Percentiles rank a stretch among this genome's conserved stretches.
These are phyloP conservation scores for Oegoconia quadripuncta DNA, from an alignment of 2,888 invertebrate species.

Conservation along the genomic window DNA sequence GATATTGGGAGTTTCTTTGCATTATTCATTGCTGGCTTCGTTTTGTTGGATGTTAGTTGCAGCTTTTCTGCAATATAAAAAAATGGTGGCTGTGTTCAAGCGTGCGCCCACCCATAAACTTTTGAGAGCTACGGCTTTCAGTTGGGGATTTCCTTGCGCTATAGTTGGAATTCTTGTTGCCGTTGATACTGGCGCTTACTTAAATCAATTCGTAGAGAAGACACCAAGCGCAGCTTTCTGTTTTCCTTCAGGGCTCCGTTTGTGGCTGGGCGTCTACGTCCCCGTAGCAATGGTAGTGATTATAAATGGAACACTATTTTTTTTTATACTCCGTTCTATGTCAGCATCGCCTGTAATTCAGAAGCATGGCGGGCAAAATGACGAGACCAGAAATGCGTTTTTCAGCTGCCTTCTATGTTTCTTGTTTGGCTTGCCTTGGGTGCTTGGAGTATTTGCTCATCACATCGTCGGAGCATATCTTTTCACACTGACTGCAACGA, in stretches of 20 bases:
- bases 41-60: slow-evolving; percentile 87
- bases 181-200: slow-evolving; percentile 64
- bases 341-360: slow-evolving; percentile 69
- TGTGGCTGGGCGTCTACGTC: slow-evolving; percentile 76
- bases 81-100: slow-evolving; percentile 82
- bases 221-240: slow-evolving; percentile 66
- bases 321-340: slow-evolving; percentile 76
- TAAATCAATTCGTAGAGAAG: slow-evolving; percentile 53
- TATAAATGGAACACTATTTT: slow-evolving; percentile 78
- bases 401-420: slow-evolving; percentile 80
- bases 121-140: slow-evolving; percentile 79
- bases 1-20: slow-evolving; percentile 78
- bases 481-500: slow-evolving; percentile 54
- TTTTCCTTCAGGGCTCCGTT: slow-evolving; percentile 73
- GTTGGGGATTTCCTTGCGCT: slow-evolving; percentile 80
- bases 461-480: slow-evolving; percentile 74
- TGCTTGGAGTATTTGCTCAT: slow-evolving; percentile 72
- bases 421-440: slow-evolving; percentile 80
- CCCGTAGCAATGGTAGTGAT: slow-evolving; percentile 75
- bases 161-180: slow-evolving; percentile 73
- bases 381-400: slow-evolving; percentile 75
- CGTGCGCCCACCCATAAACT: slow-evolving; percentile 80
- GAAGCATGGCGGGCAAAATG: slow-evolving; percentile 68
- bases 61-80: slow-evolving; percentile 82
- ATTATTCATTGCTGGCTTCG: slow-evolving; percentile 82